A percentile compares a stretch with the other conserved stretches of the same genome.
Conservation (phyloP, 2,888 invertebrate genomes). For the Pandemis heparana region DNA sequence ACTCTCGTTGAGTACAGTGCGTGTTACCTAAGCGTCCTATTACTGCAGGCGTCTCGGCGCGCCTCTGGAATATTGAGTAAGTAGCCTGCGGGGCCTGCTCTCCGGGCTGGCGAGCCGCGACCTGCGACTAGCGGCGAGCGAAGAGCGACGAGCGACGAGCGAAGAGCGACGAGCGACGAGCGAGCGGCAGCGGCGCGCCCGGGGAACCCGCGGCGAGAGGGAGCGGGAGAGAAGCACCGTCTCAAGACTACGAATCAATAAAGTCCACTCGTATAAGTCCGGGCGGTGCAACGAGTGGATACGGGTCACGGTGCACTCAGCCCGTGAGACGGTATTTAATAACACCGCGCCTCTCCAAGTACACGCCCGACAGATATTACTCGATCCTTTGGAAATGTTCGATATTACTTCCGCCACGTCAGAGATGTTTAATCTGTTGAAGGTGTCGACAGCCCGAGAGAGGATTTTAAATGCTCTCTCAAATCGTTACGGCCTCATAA, state of each 20-base stretch:
- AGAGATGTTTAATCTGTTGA: conserved; percentile 55
- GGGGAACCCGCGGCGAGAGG: conserved; percentile 51
- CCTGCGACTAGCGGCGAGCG: conserved; percentile 14
- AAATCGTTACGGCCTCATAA: conserved; percentile 53
- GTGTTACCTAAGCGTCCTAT: conserved; percentile 70
- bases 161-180: conserved; percentile 17
- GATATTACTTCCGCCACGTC: conserved; percentile 46
- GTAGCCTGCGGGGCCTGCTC: conserved; percentile 66
- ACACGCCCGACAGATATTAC: conserved; percentile 73
- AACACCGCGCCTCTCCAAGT: conserved; percentile 62
- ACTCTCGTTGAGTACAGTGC: conserved; percentile 64
- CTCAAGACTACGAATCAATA: conserved; percentile 87
- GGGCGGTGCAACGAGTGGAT: conserved; percentile 79
- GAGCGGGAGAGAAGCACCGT: conserved; percentile 74
- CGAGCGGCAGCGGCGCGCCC: conserved; percentile 21
- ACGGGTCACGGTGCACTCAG: conserved; percentile 83
- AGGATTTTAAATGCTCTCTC: conserved; percentile 40
- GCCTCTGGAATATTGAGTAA: conserved; percentile 82
- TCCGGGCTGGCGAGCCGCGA: conserved; percentile 23
- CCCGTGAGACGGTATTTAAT: conserved; percentile 77
- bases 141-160: conserved; percentile 23
- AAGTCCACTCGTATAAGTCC: conserved; percentile 83
- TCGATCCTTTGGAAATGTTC: conserved; percentile 54
- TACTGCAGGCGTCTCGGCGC: conserved; percentile 73
- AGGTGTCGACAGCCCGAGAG: conserved; percentile 54